Evolutionary conservation across 2,797 vertebrate species (phyloP), one percentile per base, ranked within the genome.

Genomic region (Chlorospingus semifuscus): DNA sequence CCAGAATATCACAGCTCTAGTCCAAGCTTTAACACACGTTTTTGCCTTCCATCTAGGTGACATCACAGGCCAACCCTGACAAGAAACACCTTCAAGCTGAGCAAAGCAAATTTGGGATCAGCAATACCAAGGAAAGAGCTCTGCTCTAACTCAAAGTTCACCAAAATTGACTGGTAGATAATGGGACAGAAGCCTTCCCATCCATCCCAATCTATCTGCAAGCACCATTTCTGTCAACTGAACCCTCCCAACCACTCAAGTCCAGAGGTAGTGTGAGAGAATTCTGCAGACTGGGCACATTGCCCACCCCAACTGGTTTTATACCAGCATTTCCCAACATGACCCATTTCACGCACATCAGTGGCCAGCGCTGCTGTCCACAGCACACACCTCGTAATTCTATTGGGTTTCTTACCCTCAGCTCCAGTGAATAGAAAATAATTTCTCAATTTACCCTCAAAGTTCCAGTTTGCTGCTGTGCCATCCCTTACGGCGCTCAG

Each of bases 401-500:
- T 13, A 18, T 0, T 15, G 30, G 15, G 21, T 61, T 53, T 53
- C 12, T 16, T 56, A 44, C 46, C 55, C 37, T 23, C 42, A 34
- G 50, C 65, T 37, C 11, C 1, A 70, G 36, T 21, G 80, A 95
- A 75, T 0, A 57, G 64, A 65, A 83, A 65, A 75, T 17, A 21
- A 83, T 70, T 37, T 37, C 83, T 70, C 46, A 18, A 68, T 68
- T 71, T 57, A 39, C 76, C 74, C 68, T 75, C 72, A 30, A 83
- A 94, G 71, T 60, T 74, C 5, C 81, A 79, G 66, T 78, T 83
- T 82, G 81, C 91, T 83, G 77, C 46, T 44, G 71, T 47, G 78
- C 93, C 55, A 87, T 89, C 76, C 87, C 81, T 95, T 66, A 56
- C 30, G n/a, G 64, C 53, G 1, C 53, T 96, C 77, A 90, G 61